phyloP scores from a whole-genome alignment of 1,140 invertebrate genomes.

The Brachionus asplanchnoidis region DNA sequence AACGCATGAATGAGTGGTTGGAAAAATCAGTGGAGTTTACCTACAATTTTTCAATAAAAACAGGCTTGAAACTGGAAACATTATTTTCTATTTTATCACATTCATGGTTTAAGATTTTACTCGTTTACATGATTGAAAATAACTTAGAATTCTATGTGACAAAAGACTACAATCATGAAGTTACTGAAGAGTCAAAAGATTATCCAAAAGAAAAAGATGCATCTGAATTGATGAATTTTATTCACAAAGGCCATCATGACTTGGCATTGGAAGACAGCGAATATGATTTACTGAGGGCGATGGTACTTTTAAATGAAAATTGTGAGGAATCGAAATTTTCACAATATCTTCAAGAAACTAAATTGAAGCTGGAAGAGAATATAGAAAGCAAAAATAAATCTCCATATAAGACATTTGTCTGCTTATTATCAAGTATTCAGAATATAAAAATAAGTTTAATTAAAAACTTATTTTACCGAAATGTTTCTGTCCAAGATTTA shows the following conservation, averaged over 20 bases:
- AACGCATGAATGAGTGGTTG: slow-evolving; percentile 13
- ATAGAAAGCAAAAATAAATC: neutral
- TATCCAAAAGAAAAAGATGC: neutral
- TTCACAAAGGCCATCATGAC: neutral
- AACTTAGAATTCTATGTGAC: slow-evolving; percentile 29
- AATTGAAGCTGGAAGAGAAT: neutral
- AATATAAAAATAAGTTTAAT: neutral
- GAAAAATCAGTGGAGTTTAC: slow-evolving; percentile 13
- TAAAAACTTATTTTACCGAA: neutral
- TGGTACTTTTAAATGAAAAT: neutral
- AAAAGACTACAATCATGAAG: neutral
- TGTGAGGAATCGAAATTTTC: neutral
- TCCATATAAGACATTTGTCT: neutral
- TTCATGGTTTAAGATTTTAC: neutral
- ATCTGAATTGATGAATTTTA: neutral
- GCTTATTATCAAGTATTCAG: neutral
- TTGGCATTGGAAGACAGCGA: neutral
- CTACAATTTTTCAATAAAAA: neutral
- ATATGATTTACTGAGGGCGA: neutral
- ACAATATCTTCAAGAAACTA: neutral
- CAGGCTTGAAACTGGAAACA: neutral
- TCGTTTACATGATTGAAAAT: slow-evolving; percentile 31
- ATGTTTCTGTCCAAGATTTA: neutral
- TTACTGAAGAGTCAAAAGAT: neutral
- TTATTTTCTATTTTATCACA: neutral